Percentiles rank a stretch among this genome's conserved stretches.
Conservation (phyloP, 2,797 vertebrate genomes). For the Xiphorhynchus erythropygius region DNA sequence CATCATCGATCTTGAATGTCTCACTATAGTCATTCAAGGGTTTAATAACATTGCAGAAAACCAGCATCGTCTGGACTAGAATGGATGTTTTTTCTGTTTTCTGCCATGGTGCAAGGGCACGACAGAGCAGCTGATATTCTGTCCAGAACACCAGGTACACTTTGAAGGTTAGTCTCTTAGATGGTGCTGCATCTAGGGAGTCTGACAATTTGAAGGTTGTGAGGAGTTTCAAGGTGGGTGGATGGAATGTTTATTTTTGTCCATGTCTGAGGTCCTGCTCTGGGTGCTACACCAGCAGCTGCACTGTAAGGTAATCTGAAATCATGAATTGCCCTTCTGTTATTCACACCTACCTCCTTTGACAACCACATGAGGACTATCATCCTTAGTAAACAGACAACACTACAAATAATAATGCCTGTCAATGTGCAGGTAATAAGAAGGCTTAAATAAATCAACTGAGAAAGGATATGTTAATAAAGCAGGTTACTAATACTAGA, state of each 20-base stretch:
- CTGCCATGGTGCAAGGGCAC: not conserved
- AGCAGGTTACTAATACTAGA: not conserved
- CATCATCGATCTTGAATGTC: not conserved
- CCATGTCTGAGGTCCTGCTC: not conserved
- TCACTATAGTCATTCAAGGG: not conserved
- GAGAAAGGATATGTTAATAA: not conserved
- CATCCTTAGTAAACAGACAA: not conserved
- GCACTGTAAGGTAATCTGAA: not conserved
- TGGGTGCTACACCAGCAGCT: not conserved
- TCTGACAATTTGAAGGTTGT: not conserved
- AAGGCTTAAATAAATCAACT: not conserved
- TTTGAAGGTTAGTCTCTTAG: not conserved
- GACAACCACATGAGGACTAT: not conserved
- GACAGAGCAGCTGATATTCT: not conserved
- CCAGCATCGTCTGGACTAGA: not conserved
- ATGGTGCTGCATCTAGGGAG: not conserved
- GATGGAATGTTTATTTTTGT: not conserved
- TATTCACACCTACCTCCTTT: not conserved
- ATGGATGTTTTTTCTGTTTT: fast-evolving
- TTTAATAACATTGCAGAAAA: not conserved
- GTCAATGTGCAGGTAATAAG: not conserved
- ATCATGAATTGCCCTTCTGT: not conserved
- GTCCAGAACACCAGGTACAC: not conserved
- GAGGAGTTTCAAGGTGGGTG: not conserved
- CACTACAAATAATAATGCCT: not conserved